Evolutionary conservation across 2,888 invertebrate genomes (phyloP).

Genomic region (Amphipyra tragopoginis): DNA sequence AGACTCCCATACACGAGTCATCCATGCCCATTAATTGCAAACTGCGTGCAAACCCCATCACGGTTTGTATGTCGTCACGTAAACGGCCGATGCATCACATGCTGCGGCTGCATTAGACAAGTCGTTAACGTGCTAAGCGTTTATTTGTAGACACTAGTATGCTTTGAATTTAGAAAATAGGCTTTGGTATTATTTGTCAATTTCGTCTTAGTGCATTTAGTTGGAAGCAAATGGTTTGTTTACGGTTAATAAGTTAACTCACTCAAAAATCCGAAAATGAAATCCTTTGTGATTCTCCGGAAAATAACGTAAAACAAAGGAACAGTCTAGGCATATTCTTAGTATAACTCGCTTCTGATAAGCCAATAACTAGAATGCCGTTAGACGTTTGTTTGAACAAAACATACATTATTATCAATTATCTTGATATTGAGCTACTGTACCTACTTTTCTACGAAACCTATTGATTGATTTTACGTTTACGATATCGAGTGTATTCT

Average conservation of each 20-base stretch:
- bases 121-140: constrained; percentile 34
- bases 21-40: constrained; percentile 40
- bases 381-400: constrained; percentile 13
- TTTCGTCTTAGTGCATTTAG: too few relatives aligned
- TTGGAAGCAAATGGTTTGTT: too few relatives aligned
- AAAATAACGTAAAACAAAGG: too few relatives aligned
- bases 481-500: neutral
- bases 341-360: neutral
- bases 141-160: constrained; percentile 22
- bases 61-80: constrained; percentile 29
- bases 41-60: constrained; percentile 50
- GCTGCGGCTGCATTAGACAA: constrained; percentile 42
- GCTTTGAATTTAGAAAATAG: constrained; percentile 8
- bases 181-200: too few relatives aligned
- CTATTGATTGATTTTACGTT: constrained; percentile 5
- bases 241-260: too few relatives aligned
- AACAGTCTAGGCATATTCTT: too few relatives aligned
- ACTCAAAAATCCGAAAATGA: too few relatives aligned
- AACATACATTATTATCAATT: neutral
- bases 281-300: too few relatives aligned
- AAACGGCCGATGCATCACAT: constrained; percentile 48
- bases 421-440: constrained; percentile 2
- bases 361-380: neutral
- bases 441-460: constrained; percentile 4
- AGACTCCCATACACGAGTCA: constrained; percentile 27